A percentile compares a stretch with the other conserved stretches of the same genome.
Conservation (phyloP, 1,140 invertebrate species). For the Pseudachorutes palmiensis region DNA sequence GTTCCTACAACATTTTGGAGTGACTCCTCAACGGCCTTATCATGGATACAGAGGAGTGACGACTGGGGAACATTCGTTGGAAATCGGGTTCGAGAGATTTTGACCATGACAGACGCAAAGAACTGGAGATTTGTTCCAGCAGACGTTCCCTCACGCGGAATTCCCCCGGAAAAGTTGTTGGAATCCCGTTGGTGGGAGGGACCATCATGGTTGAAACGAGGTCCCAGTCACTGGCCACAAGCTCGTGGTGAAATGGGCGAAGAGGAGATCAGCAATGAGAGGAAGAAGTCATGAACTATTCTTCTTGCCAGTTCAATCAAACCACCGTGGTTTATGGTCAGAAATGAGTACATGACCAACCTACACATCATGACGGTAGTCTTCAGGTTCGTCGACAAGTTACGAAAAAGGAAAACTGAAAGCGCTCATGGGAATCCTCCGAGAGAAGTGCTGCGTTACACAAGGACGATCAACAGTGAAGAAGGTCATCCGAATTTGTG, state of each 20-base stretch:
- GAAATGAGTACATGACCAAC: background rate
- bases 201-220: background rate
- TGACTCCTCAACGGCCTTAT: constrained; percentile 39
- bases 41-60: constrained; percentile 37
- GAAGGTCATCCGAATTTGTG: constrained; percentile 2
- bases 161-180: background rate
- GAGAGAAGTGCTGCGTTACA: constrained; percentile 31
- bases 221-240: constrained; percentile 13
- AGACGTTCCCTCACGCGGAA: constrained; percentile 21
- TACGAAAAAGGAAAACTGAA: background rate
- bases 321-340: background rate
- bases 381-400: background rate
- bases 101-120: background rate
- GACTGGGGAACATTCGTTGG: constrained; percentile 31
- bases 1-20: constrained; percentile 34
- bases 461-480: background rate
- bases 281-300: constrained; percentile 21
- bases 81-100: constrained; percentile 34
- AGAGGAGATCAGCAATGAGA: constrained; percentile 11
- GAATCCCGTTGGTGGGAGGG: constrained; percentile 24
- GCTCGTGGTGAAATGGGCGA: background rate
- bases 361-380: background rate
- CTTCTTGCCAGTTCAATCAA: background rate
- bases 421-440: background rate
- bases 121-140: constrained; percentile 23